Percentiles rank a stretch among this genome's conserved stretches.
phyloP scores from a whole-genome alignment of 2,888 invertebrate genomes.

The Thymelicus sylvestris region DNA sequence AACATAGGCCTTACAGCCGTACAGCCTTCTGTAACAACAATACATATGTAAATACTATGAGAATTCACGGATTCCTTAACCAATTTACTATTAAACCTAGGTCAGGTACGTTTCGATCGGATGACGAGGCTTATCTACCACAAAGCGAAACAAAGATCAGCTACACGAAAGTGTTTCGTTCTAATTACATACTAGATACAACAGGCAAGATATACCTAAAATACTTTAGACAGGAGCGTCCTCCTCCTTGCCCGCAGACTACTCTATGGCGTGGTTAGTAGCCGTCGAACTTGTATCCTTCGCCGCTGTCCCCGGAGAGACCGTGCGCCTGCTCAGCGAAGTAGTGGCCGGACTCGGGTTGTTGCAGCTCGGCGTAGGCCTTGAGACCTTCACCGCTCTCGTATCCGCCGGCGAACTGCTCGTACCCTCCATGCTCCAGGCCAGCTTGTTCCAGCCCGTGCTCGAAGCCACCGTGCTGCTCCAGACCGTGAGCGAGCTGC shows the following conservation, averaged over 20 bases:
- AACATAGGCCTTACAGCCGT: slow-evolving; percentile 46
- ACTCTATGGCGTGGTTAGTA: slow-evolving; percentile 63
- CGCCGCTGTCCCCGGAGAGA: slow-evolving; percentile 63
- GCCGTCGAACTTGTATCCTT: slow-evolving; percentile 72
- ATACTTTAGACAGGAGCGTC: slow-evolving; percentile 53
- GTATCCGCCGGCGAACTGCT: slow-evolving; percentile 58
- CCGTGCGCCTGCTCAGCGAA: slow-evolving; percentile 63
- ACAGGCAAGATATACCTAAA: slow-evolving; percentile 70
- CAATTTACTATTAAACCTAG: slow-evolving; percentile 61
- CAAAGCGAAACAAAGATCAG: slow-evolving; percentile 55
- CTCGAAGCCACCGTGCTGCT: slow-evolving; percentile 58
- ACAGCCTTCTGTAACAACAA: slow-evolving; percentile 42
- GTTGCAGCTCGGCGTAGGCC: slow-evolving; percentile 65
- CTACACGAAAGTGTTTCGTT: slow-evolving; percentile 48
- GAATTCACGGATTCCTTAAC: slow-evolving; percentile 59
- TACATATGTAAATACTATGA: slow-evolving; percentile 45
- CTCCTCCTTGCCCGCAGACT: slow-evolving; percentile 57
- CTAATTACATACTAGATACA: slow-evolving; percentile 49
- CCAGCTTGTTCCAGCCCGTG: slow-evolving; percentile 57
- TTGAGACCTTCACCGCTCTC: slow-evolving; percentile 70
- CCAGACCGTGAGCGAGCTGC: slow-evolving; percentile 57
- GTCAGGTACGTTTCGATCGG: slow-evolving; percentile 73
- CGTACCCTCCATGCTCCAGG: slow-evolving; percentile 46
- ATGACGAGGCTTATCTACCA: slow-evolving; percentile 52
- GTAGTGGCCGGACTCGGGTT: slow-evolving; percentile 65